phyloP scores from a whole-genome alignment of 2,113 vertebrate genomes.

The Pterocles burchelli region DNA sequence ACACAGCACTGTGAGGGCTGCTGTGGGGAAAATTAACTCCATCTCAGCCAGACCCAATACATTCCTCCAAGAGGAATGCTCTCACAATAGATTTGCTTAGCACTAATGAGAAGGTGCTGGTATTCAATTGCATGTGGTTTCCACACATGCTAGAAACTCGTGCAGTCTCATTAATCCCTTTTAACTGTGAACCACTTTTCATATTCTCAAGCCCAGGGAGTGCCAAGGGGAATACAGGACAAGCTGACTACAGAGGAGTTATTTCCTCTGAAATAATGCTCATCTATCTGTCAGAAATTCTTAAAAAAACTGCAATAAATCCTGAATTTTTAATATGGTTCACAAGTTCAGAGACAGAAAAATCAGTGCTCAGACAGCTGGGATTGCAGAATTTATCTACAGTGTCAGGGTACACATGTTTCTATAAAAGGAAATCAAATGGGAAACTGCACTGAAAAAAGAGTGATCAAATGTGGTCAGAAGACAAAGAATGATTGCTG shows the following conservation, averaged over 20 bases:
- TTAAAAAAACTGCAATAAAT: slow-evolving; percentile 51
- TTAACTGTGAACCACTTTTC: slow-evolving; percentile 3
- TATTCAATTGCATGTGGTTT: not conserved
- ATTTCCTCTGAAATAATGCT: slow-evolving; percentile 29
- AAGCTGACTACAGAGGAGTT: not conserved
- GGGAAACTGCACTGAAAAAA: not conserved
- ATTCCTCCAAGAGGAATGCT: not conserved
- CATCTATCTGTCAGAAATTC: slow-evolving; percentile 14
- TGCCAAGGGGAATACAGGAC: not conserved
- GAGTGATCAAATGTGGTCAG: not conserved
- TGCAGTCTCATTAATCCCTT: slow-evolving; percentile 1
- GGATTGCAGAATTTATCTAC: not conserved
- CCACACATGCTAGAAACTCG: not conserved
- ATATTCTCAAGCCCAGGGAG: not conserved
- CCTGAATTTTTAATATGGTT: slow-evolving; percentile 55
- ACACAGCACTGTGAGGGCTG: too few species aligned
- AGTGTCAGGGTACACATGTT: not conserved
- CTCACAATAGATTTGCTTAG: not conserved
- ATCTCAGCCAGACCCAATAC: too few species aligned
- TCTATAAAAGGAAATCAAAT: slow-evolving; percentile 26
- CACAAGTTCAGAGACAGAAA: slow-evolving; percentile 51
- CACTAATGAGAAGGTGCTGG: not conserved
- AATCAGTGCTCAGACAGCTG: not conserved
- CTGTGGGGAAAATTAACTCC: too few species aligned
- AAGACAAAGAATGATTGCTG: not conserved